Conservation (phyloP, 2,797 vertebrate species). For the Spea hammondii region DNA sequence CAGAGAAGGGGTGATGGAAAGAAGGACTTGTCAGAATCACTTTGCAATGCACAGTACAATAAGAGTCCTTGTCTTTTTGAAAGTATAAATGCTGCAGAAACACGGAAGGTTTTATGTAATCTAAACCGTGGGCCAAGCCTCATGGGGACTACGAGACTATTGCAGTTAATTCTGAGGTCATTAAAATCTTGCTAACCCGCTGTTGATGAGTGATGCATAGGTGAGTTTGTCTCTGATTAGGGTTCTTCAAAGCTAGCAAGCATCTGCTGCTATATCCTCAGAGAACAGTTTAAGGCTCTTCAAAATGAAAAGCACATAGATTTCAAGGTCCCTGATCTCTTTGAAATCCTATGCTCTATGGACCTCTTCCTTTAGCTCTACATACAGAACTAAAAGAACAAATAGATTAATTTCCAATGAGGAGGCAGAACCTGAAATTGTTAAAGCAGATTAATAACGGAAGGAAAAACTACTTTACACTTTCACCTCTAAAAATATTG, state of each 20-base stretch:
- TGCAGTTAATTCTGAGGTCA: background rate
- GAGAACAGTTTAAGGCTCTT: slow-evolving; percentile 32
- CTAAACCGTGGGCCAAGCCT: slow-evolving; percentile 15
- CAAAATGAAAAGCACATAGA: slow-evolving; percentile 37
- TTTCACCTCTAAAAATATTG: slow-evolving; percentile 25
- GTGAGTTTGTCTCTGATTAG: slow-evolving; percentile 21
- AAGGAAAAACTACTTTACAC: slow-evolving; percentile 10
- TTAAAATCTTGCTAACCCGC: slow-evolving; percentile 23
- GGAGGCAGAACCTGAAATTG: slow-evolving; percentile 35
- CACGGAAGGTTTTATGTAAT: slow-evolving; percentile 23
- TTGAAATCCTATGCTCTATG: slow-evolving; percentile 34
- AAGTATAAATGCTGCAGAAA: slow-evolving; percentile 15
- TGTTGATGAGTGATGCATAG: background rate
- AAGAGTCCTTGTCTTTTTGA: slow-evolving; percentile 29
- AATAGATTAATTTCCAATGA: slow-evolving; percentile 36
- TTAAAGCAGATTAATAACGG: slow-evolving; percentile 42
- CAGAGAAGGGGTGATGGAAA: slow-evolving; percentile 24
- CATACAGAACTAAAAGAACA: slow-evolving; percentile 33
- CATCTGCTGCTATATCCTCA: slow-evolving; percentile 35
- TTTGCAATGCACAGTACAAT: slow-evolving; percentile 17
- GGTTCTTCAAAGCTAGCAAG: slow-evolving; percentile 20
- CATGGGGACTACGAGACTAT: background rate
- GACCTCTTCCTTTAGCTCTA: slow-evolving; percentile 26
- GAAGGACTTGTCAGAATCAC: slow-evolving; percentile 32
- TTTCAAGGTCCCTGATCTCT: slow-evolving; percentile 28